phyloP scores from a whole-genome alignment of 2,888 invertebrate species.

The Drosophila incognita region DNA sequence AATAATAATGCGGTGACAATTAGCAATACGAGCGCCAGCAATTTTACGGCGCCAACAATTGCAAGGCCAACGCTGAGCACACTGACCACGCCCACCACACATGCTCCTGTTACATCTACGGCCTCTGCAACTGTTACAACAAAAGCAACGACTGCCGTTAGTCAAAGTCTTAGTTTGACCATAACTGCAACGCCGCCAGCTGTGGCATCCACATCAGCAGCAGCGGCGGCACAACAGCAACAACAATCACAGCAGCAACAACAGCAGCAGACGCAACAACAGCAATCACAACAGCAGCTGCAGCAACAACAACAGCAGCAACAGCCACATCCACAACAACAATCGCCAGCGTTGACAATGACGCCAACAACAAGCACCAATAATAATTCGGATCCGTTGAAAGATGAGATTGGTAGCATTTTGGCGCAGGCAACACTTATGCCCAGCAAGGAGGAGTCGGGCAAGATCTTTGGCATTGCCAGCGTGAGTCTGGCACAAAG shows the following conservation, averaged over 20 bases:
- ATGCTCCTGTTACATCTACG: slow-evolving; percentile 6
- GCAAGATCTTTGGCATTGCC: slow-evolving; percentile 85
- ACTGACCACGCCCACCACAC: slow-evolving; percentile 16
- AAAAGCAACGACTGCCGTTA: slow-evolving; percentile 11
- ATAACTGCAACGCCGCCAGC: slow-evolving; percentile 39
- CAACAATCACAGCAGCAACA: slow-evolving; percentile 21
- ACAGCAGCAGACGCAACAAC: slow-evolving; percentile 17
- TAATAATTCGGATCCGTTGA: slow-evolving; percentile 75
- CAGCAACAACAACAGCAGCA: slow-evolving; percentile 38
- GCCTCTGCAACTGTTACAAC: not conserved
- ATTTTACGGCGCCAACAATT: slow-evolving; percentile 19
- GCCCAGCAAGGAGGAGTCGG: slow-evolving; percentile 85
- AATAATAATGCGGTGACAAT: slow-evolving; percentile 15
- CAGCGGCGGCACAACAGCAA: slow-evolving; percentile 35
- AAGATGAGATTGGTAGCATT: slow-evolving; percentile 84
- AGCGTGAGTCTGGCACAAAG: slow-evolving; percentile 85
- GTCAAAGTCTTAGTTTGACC: slow-evolving; percentile 53
- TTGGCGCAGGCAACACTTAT: slow-evolving; percentile 83
- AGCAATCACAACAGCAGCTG: slow-evolving; percentile 22
- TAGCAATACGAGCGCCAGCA: slow-evolving; percentile 21
- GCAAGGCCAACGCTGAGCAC: slow-evolving; percentile 18
- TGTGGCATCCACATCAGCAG: slow-evolving; percentile 65
- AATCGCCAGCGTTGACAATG: slow-evolving; percentile 28
- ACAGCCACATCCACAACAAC: slow-evolving; percentile 22
- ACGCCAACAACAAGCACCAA: slow-evolving; percentile 18